Base-by-base conservation (phyloP, 2,113 vertebrate species). In the Agapornis roseicollis region DNA sequence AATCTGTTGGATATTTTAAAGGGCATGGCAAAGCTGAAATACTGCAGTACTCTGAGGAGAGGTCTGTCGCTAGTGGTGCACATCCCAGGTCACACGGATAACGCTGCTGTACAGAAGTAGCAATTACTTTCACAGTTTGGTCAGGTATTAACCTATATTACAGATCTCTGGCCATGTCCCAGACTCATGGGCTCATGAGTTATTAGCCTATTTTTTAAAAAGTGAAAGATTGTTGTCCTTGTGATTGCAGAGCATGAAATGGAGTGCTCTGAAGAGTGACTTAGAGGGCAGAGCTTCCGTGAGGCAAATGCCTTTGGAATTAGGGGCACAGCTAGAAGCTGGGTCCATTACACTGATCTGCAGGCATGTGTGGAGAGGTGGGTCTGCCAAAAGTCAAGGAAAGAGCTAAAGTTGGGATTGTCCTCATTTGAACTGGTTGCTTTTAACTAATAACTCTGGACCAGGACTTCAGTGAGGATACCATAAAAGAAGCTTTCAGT, bases 141-240 rank as follows among this genome's bases (percentile, higher is more conserved):
- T 92, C 84, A 84, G 89, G 81, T 84, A 80, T 74, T 91, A 94
- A 94, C 70, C 85, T 79, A 81, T 91, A 86, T 80, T 86, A 55
- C 35, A 72, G 52, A 13, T 83, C 42, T 74, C 50, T 93, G 91
- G 86, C 72, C 84, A 8, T 25, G 35, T 60, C 77, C 89, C 89
- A 90, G 66, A 49, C 91, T 96, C 35, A 39, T 56, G 60, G 52
- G 42, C 52, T 84, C 23, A 39, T 83, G 52, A 78, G n/a, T 80
- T 96, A 88, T 88, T 92, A 92, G 55, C 73, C 55, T 74, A 24
- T 58, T 58, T 37, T 53, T 77, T 66, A 78, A 66, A 13, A 65
- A 79, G n/a, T 64, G 37, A 56, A 60, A 92, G 14, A n/a, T 79
- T 87, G 17, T 81, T 71, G 42, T 47, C 77, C 56, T 90, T 17